Base-by-base conservation (phyloP, 2,888 invertebrate species). In the Hemicrepidius hirtus region DNA sequence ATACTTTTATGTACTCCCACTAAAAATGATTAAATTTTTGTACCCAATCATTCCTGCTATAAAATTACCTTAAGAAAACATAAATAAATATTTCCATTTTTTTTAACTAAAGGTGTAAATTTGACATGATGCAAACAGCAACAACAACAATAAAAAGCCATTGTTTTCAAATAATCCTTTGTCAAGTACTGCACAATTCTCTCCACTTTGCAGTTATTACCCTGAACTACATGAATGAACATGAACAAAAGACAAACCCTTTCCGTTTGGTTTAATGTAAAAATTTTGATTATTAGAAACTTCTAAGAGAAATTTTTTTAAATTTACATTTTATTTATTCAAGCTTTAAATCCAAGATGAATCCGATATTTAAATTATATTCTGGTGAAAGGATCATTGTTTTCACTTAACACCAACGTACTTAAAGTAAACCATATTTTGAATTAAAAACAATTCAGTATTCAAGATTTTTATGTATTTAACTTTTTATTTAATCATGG, bases 131-230 rank as follows among this genome's bases (percentile, higher is more conserved):
- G 20, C 21, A 49, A 49, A 20, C 10, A 55, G 32, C 32, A 28
- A 55, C 32, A 49, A 20, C 10, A 55, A 55, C 32, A 28, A 55
- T 16, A 32, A 55, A 55, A 55, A 55, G 9, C 40, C 44, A 60
- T 60, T 60, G 60, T 60, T 44, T 60, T 24, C 24, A 37, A 18
- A 57, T 37, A 55, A 9, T n/a, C 3, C 55, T 32, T 18, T 28
- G 44, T 55, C 32, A 55, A 32, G 32, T 12, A 37, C 20, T 16
- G 53, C 20, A 20, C 57, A 57, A n/a, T 57, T 57, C 37, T 57
- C 20, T 32, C 16, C 35, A 60, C 44, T 60, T 60, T 13, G 44
- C 44, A 37, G 24, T 28, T 24, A 60, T 60, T 60, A 60, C 6
- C n/a, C 18, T n/a, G 24, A 18, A 59, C 6, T 40, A 40, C n/a